Evolutionary conservation across 2,888 invertebrate species (phyloP).

Genomic region (Xestoiulus laeticollis): DNA sequence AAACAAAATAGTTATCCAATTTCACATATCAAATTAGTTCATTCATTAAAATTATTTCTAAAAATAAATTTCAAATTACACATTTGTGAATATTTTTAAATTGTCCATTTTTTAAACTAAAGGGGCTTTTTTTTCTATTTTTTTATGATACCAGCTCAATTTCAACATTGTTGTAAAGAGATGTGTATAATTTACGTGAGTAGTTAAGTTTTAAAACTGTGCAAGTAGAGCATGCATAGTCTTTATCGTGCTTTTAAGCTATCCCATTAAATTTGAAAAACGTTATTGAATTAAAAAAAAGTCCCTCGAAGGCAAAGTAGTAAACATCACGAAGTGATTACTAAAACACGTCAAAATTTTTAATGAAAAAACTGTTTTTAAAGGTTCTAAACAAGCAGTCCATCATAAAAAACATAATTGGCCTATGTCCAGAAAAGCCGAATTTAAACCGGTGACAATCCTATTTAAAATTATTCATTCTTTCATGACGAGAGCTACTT

Average conservation of each 20-base stretch:
- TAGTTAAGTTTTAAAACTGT: neutral
- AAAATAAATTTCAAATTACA: too few relatives aligned
- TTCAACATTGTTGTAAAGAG: neutral
- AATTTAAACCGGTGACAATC: slow-evolving; percentile 32
- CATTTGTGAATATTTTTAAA: too few relatives aligned
- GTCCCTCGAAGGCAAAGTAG: neutral
- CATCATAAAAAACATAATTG: neutral
- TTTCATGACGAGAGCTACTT: neutral
- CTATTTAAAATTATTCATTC: slow-evolving; percentile 8
- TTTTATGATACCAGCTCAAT: neutral
- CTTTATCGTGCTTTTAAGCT: neutral
- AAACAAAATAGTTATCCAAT: too few relatives aligned
- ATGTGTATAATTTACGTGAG: too few relatives aligned
- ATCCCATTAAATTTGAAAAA: neutral
- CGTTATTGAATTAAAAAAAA: neutral
- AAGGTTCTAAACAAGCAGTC: slow-evolving; percentile 1
- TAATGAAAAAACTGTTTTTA: neutral
- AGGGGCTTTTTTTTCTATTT: too few relatives aligned
- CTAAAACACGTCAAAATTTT: neutral
- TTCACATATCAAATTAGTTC: too few relatives aligned
- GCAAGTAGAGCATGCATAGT: neutral
- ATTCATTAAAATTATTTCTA: too few relatives aligned
- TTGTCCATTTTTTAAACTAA: too few relatives aligned
- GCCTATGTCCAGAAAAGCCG: neutral
- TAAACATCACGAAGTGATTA: neutral